Evolutionary conservation across 2,797 vertebrate species (phyloP).

Genomic region (Sebastes diploproa): DNA sequence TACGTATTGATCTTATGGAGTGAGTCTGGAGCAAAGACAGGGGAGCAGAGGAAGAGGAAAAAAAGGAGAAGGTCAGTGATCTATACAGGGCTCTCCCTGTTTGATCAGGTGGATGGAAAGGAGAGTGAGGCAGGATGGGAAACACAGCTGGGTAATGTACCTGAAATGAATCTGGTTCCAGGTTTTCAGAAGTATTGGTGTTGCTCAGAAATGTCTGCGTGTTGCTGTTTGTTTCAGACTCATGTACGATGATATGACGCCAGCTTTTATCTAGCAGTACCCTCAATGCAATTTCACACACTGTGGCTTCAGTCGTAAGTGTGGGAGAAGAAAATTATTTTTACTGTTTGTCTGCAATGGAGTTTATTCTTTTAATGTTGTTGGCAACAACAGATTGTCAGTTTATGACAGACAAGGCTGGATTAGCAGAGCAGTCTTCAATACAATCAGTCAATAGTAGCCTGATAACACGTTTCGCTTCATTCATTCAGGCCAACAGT

Average conservation of each 20-base stretch:
- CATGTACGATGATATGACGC: neutral
- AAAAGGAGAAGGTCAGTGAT: constrained; percentile 21
- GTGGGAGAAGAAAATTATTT: neutral
- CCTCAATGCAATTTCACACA: constrained; percentile 43
- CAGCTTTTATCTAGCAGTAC: constrained; percentile 3
- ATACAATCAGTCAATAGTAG: neutral
- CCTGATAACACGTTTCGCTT: neutral
- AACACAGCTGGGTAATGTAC: neutral
- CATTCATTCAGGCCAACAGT: neutral
- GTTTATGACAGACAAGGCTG: neutral
- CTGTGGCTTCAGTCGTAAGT: neutral
- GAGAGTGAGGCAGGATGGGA: neutral
- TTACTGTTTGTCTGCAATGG: neutral
- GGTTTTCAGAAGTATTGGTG: neutral
- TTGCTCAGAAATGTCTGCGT: neutral
- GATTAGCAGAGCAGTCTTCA: neutral
- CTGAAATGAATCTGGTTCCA: neutral
- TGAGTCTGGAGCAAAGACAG: neutral
- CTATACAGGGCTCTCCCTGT: neutral
- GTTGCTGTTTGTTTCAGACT: constrained; percentile 15
- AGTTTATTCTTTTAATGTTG: neutral
- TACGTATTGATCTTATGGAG: constrained; percentile 35
- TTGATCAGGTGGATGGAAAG: neutral
- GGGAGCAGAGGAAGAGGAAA: neutral
- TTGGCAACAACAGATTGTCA: neutral